Conservation (phyloP, 64 coral and sea anemone genomes). For the Pocillopora verrucosa region DNA sequence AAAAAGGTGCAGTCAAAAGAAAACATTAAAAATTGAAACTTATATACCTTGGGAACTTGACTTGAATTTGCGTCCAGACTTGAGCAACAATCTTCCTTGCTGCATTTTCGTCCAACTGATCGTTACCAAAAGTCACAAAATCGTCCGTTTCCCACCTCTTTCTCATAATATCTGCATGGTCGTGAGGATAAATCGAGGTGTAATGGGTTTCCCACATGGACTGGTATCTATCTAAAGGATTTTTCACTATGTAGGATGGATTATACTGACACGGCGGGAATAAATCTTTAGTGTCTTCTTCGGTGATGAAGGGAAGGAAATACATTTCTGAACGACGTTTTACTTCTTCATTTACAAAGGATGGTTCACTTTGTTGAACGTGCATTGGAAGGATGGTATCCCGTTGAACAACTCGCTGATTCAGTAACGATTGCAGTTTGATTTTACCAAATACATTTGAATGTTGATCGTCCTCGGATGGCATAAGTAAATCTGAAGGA, state of each 20-base stretch:
- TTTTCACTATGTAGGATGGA: slow-evolving; percentile 46
- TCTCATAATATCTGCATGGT: slow-evolving; percentile 18
- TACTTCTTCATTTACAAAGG: neutral
- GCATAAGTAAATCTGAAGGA: slow-evolving; percentile 3
- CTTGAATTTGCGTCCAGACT: slow-evolving; percentile 30
- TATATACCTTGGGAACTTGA: slow-evolving; percentile 25
- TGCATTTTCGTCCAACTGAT: slow-evolving; percentile 36
- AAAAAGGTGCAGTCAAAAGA: no score
- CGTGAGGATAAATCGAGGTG: slow-evolving; percentile 36
- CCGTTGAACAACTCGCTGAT: neutral
- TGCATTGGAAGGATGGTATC: slow-evolving; percentile 47
- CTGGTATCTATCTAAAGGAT: slow-evolving; percentile 33
- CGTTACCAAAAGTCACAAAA: slow-evolving; percentile 60
- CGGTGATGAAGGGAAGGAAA: slow-evolving; percentile 37
- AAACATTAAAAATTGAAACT: no score
- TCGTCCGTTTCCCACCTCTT: neutral
- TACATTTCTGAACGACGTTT: slow-evolving; percentile 19
- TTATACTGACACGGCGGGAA: slow-evolving; percentile 40
- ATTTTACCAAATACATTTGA: neutral
- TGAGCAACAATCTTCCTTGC: slow-evolving; percentile 20
- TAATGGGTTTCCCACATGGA: slow-evolving; percentile 37
- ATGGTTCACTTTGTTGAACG: neutral
- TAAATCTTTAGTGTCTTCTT: slow-evolving; percentile 48
- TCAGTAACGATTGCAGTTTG: neutral
- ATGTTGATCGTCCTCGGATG: neutral